A percentile compares a stretch with the other conserved stretches of the same genome.
These are phyloP conservation scores for Petromus typicus DNA, from an alignment of 2,113 vertebrate genomes.

Conservation along the genomic window DNA sequence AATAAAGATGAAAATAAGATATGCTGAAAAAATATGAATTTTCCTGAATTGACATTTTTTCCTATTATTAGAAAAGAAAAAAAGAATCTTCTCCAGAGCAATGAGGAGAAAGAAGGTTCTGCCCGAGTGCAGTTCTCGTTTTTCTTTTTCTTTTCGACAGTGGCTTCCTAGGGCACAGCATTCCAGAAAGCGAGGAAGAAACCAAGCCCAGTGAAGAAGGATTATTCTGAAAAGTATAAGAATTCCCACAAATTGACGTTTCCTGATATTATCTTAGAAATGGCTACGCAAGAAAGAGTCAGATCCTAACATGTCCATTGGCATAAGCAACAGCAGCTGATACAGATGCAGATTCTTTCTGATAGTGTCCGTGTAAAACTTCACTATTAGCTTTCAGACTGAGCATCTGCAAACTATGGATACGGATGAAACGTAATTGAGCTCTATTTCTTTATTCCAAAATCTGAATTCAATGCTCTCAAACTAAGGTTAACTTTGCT, in stretches of 20 bases:
- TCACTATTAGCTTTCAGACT: neutral
- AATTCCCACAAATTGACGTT: neutral
- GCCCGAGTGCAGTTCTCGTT: no score
- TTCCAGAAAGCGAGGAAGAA: constrained; percentile 1
- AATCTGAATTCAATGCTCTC: constrained; percentile 5
- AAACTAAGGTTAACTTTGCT: neutral
- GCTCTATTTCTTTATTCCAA: neutral
- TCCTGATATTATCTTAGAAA: constrained; percentile 6
- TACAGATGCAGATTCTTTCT: neutral
- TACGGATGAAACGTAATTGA: neutral
- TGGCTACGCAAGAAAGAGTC: neutral
- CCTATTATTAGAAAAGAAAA: neutral
- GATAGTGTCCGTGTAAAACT: neutral
- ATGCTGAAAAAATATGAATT: neutral
- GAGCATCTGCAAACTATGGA: neutral
- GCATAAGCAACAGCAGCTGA: neutral
- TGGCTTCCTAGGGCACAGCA: neutral
- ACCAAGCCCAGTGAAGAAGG: neutral
- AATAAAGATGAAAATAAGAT: neutral
- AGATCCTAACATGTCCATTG: neutral
- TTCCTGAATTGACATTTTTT: neutral
- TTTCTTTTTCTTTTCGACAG: no score
- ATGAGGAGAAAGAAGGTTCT: neutral
- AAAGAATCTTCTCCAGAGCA: neutral
- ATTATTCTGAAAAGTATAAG: neutral